phyloP scores from a whole-genome alignment of 1,140 invertebrate species.

The Plectrocnemia conspersa region DNA sequence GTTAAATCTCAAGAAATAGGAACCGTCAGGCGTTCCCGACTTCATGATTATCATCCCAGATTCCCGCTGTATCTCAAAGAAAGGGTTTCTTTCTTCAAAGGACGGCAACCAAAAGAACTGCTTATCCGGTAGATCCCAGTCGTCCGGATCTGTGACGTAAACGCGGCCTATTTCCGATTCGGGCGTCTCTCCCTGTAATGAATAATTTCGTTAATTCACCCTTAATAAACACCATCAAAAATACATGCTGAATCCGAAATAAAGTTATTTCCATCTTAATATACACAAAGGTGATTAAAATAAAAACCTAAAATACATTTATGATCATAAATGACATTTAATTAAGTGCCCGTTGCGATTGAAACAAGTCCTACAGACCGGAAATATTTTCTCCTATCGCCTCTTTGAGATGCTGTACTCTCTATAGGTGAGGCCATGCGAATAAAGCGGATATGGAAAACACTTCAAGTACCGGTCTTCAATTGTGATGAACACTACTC shows the following conservation, averaged over 20 bases:
- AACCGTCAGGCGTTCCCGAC: constrained; percentile 61
- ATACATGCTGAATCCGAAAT: not conserved
- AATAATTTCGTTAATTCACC: constrained; percentile 18
- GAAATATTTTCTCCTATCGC: no score
- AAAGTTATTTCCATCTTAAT: no score
- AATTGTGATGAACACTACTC: no score
- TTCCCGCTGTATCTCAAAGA: constrained; percentile 63
- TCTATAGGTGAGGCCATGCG: no score
- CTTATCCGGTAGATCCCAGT: constrained; percentile 92
- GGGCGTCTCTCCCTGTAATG: constrained; percentile 58
- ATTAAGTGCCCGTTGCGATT: no score
- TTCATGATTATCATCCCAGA: constrained; percentile 83
- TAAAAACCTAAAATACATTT: no score
- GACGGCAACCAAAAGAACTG: constrained; percentile 63
- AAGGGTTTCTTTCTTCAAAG: constrained; percentile 50
- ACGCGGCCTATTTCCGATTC: constrained; percentile 81
- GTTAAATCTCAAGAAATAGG: constrained; percentile 64
- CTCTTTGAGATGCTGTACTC: no score
- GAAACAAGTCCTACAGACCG: no score
- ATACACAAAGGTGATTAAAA: no score
- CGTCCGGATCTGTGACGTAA: constrained; percentile 85
- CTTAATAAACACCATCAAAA: constrained; percentile 5
- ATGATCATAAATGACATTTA: no score
- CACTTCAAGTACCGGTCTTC: no score
- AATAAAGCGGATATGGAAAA: no score